Conservation (phyloP, 2,113 vertebrate genomes). For the Hirundichthys speculiger region DNA sequence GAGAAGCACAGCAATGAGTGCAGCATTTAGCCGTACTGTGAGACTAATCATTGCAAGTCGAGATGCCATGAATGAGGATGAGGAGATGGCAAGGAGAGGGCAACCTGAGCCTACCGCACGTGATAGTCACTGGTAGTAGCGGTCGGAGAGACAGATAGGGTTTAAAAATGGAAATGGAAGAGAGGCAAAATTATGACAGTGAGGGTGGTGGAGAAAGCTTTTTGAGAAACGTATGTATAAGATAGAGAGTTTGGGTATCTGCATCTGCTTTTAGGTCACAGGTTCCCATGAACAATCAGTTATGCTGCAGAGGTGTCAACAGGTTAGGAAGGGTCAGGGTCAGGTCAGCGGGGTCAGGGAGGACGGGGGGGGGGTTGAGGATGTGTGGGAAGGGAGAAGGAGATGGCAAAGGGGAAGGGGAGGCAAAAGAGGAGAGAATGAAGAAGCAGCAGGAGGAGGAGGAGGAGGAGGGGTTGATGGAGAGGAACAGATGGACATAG, state of each 20-base stretch:
- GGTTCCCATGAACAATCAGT: slow-evolving; percentile 79
- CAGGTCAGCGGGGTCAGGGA: slow-evolving; percentile 64
- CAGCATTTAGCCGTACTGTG: slow-evolving; percentile 19
- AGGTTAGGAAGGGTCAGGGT: slow-evolving; percentile 67
- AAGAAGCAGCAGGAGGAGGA: slow-evolving; percentile 19
- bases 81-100: slow-evolving; percentile 22
- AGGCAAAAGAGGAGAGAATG: slow-evolving; percentile 46
- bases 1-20: slow-evolving; percentile 11
- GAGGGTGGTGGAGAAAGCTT: slow-evolving; percentile 12
- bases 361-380: slow-evolving; percentile 19
- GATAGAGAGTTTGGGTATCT: neutral
- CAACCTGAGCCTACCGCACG: slow-evolving; percentile 44
- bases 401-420: slow-evolving; percentile 51
- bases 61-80: slow-evolving; percentile 37
- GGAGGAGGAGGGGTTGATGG: slow-evolving; percentile 57
- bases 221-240: slow-evolving; percentile 22
- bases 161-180: slow-evolving; percentile 34
- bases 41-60: slow-evolving; percentile 36
- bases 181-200: slow-evolving; percentile 23
- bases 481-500: slow-evolving; percentile 68
- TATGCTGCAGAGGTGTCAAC: slow-evolving; percentile 67
- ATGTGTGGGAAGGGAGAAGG: slow-evolving; percentile 24
- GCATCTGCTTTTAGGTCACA: neutral
- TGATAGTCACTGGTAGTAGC: slow-evolving; percentile 45
- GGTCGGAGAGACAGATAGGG: slow-evolving; percentile 23